Conservation (phyloP, 2,797 vertebrate species). For the Falco cherrug region DNA sequence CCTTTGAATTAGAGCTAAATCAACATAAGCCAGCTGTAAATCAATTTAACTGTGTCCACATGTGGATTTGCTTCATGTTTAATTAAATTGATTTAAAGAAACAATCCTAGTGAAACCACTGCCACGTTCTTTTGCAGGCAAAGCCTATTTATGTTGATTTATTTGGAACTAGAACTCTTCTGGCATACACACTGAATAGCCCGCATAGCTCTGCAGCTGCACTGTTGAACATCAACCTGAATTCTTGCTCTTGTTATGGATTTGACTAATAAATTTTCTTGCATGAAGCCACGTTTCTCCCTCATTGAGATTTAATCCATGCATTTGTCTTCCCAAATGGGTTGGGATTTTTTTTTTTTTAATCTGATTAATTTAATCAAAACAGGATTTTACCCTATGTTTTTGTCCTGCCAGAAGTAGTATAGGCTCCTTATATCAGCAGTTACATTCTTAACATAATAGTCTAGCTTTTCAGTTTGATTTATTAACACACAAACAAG, state of each 20-base stretch:
- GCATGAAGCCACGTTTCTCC: not conserved
- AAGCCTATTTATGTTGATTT: not conserved
- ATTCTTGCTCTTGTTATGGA: not conserved
- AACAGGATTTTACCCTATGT: not conserved
- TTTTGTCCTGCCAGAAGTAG: not conserved
- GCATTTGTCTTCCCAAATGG: not conserved
- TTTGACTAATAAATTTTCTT: not conserved
- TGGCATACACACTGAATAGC: not conserved
- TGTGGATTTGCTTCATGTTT: not conserved
- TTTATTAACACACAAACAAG: not conserved
- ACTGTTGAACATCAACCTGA: not conserved
- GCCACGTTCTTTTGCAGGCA: not conserved
- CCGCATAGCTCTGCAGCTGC: not conserved
- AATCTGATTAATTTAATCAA: not conserved
- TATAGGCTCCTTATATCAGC: not conserved
- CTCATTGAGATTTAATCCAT: not conserved
- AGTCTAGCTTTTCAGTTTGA: not conserved
- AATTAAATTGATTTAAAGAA: constrained; percentile 1
- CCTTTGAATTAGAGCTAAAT: not conserved
- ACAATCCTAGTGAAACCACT: not conserved
- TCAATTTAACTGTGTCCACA: not conserved
- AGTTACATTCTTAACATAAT: not conserved
- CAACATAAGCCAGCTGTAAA: not conserved
- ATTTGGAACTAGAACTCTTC: not conserved
- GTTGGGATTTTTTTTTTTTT: not conserved